A percentile compares a stretch with the other conserved stretches of the same genome.
These are phyloP conservation scores for Holacanthus passer DNA, from an alignment of 2,113 vertebrate genomes.

Conservation along the genomic window DNA sequence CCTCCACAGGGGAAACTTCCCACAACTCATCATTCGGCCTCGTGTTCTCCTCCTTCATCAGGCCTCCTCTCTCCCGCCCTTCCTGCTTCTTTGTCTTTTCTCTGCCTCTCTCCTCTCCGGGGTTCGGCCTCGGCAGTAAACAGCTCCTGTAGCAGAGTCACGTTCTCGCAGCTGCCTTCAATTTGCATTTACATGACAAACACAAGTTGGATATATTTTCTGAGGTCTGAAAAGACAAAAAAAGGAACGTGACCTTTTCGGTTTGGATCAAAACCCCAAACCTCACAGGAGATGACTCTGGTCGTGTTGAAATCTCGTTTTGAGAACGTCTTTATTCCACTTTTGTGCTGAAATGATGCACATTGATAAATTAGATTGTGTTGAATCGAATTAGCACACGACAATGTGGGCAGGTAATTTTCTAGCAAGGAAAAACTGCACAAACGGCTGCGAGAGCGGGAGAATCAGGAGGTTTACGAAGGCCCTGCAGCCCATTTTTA, in stretches of 20 bases:
- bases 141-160: background rate
- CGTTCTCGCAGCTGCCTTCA: background rate
- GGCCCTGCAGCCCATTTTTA: too few relatives aligned
- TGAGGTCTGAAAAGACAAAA: background rate
- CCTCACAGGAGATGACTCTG: background rate
- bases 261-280: background rate
- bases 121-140: conserved; percentile 6
- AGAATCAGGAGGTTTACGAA: background rate
- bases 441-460: background rate
- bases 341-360: background rate
- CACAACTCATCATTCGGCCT: conserved; percentile 12
- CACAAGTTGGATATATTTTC: background rate
- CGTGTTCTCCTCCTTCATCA: background rate
- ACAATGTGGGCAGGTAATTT: background rate
- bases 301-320: background rate
- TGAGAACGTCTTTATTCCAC: background rate
- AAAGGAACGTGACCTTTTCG: conserved; percentile 1
- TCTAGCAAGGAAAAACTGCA: background rate
- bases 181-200: conserved; percentile 4
- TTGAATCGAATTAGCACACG: background rate
- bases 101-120: background rate
- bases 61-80: background rate
- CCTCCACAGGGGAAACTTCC: conserved; percentile 1
- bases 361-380: background rate
- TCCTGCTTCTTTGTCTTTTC: background rate